Evolutionary conservation across 2,888 invertebrate genomes (phyloP).

Genomic region (Pollenia amentaria): DNA sequence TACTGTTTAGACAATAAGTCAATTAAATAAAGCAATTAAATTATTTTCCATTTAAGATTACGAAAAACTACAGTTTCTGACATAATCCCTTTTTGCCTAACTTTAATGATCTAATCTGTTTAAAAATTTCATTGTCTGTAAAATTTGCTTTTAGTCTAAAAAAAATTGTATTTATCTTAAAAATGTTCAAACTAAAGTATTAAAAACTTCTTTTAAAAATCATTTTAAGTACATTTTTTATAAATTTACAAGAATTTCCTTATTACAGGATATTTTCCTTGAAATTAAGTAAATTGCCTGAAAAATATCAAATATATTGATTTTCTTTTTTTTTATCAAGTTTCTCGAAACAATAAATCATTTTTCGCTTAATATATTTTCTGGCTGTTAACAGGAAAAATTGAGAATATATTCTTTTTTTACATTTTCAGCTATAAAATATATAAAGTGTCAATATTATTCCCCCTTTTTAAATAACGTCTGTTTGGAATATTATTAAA

Average conservation of each 20-base stretch:
- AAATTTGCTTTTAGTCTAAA: too few species aligned
- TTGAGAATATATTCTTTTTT: background rate
- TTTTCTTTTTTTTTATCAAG: background rate
- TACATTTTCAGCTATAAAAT: background rate
- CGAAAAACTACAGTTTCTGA: too few species aligned
- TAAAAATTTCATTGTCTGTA: too few species aligned
- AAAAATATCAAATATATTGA: background rate
- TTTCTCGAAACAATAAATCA: conserved; percentile 2
- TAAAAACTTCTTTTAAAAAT: too few species aligned
- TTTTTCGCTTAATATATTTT: background rate
- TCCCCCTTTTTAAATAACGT: conserved; percentile 6
- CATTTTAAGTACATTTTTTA: too few species aligned
- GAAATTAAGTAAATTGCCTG: background rate
- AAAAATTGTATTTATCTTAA: too few species aligned
- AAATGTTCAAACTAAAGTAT: too few species aligned
- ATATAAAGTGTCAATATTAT: background rate
- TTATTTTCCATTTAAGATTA: too few species aligned
- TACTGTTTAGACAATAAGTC: too few species aligned
- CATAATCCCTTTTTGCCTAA: too few species aligned
- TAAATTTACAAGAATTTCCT: background rate
- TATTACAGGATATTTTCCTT: background rate
- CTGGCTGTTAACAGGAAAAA: background rate
- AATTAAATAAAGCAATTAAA: too few species aligned
- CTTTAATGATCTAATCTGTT: too few species aligned
- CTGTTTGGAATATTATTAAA: conserved; percentile 28